Percentiles rank a stretch among this genome's conserved stretches.
Conservation (phyloP, 2,113 vertebrate genomes). For the Aldabrachelys gigantea region DNA sequence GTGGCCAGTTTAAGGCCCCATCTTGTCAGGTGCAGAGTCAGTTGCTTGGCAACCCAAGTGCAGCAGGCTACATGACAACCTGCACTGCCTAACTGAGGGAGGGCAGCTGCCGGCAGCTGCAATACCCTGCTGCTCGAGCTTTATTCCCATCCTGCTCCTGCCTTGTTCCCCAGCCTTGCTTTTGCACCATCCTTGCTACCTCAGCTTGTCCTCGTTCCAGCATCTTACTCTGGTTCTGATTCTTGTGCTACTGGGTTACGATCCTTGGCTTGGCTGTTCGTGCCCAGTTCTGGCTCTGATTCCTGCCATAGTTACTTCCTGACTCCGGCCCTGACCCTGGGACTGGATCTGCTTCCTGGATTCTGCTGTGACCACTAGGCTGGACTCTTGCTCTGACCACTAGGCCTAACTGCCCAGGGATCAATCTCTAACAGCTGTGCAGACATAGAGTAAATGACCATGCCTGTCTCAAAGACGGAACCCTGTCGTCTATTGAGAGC, state of each 20-base stretch:
- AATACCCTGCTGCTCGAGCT: not conserved
- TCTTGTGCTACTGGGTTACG: not conserved
- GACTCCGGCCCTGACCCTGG: not conserved
- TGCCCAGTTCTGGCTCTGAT: no score
- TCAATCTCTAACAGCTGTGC: not conserved
- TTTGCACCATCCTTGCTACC: not conserved
- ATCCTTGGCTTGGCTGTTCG: not conserved
- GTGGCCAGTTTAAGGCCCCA: not conserved
- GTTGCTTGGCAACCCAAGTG: not conserved
- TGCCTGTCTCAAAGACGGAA: not conserved
- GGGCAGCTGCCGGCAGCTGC: not conserved
- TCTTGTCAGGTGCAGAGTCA: not conserved
- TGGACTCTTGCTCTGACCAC: not conserved
- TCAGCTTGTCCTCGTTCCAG: not conserved
- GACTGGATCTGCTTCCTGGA: not conserved
- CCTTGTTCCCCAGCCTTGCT: no score
- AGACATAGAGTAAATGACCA: not conserved
- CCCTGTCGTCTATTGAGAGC: not conserved
- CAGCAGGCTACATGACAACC: no score
- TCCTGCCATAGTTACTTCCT: not conserved
- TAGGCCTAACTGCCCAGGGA: not conserved
- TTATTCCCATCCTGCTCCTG: not conserved
- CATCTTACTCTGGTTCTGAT: not conserved
- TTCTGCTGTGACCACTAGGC: not conserved
- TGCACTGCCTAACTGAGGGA: not conserved